A percentile compares a stretch with the other conserved stretches of the same genome.
phyloP scores from a whole-genome alignment of 2,888 invertebrate genomes.

The Sisyra terminalis region DNA sequence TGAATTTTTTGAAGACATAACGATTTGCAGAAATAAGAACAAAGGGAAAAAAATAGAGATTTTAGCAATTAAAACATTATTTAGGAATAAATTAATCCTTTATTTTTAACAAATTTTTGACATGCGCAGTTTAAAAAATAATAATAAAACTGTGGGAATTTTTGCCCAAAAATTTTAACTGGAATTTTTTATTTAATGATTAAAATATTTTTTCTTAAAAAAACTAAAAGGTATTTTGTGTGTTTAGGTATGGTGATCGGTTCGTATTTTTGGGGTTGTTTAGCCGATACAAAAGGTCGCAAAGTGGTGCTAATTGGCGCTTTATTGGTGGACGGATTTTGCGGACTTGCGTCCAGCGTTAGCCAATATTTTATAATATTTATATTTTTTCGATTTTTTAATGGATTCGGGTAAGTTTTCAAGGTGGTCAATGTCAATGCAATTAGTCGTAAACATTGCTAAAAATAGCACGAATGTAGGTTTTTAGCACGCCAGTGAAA shows the following conservation, averaged over 20 bases:
- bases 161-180: too few relatives aligned
- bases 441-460: background rate
- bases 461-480: background rate
- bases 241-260: constrained; percentile 60
- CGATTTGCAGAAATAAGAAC: too few relatives aligned
- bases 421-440: background rate
- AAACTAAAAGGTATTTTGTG: constrained; percentile 4
- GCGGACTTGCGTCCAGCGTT: constrained; percentile 55
- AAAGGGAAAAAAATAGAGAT: too few relatives aligned
- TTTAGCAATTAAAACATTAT: too few relatives aligned
- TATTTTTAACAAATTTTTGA: too few relatives aligned
- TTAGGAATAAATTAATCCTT: too few relatives aligned
- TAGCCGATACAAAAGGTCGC: constrained; percentile 70
- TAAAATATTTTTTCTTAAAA: too few relatives aligned
- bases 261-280: constrained; percentile 71
- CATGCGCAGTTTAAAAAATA: too few relatives aligned
- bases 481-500: background rate
- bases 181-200: too few relatives aligned
- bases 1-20: too few relatives aligned
- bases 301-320: constrained; percentile 56
- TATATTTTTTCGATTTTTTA: constrained; percentile 54
- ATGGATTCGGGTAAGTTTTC: constrained; percentile 60
- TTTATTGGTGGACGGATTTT: constrained; percentile 52
- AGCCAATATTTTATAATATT: constrained; percentile 57
- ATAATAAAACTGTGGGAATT: too few relatives aligned